Percentiles rank a stretch among this genome's conserved stretches.
phyloP scores from a whole-genome alignment of 2,113 vertebrate genomes.

The Dascyllus trimaculatus region DNA sequence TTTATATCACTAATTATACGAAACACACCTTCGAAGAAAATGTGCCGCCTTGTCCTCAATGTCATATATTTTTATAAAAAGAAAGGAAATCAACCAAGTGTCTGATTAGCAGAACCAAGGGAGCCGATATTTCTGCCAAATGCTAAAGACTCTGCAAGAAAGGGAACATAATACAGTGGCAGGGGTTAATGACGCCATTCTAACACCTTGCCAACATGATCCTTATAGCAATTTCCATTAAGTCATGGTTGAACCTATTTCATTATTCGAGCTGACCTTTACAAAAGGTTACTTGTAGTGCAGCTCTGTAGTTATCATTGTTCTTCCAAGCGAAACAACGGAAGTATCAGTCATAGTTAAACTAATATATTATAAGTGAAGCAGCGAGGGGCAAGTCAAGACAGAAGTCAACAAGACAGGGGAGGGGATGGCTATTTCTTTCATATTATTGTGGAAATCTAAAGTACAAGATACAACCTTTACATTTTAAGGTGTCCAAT shows the following conservation, averaged over 20 bases:
- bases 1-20: not conserved
- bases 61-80: not conserved
- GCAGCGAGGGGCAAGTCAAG: constrained; percentile 28
- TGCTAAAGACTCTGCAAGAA: not conserved
- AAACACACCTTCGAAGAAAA: constrained; percentile 10
- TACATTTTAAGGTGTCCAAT: not conserved
- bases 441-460: not conserved
- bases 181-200: constrained; percentile 57
- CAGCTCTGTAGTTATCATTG: constrained; percentile 61
- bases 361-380: constrained; percentile 45
- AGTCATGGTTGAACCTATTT: constrained; percentile 72
- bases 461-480: not conserved
- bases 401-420: constrained; percentile 32
- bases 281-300: constrained; percentile 71
- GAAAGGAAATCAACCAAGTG: not conserved
- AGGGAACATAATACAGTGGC: constrained; percentile 14
- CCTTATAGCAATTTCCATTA: constrained; percentile 62
- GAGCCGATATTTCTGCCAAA: constrained; percentile 7
- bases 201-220: constrained; percentile 47
- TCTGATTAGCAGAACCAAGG: not conserved
- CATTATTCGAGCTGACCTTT: constrained; percentile 78
- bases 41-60: not conserved
- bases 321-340: constrained; percentile 63
- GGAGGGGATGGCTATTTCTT: not conserved
- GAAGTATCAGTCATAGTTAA: constrained; percentile 50